Evolutionary conservation across 2,797 vertebrate species (phyloP), one percentile per base, ranked within the genome.

Genomic region (Clamator glandarius): DNA sequence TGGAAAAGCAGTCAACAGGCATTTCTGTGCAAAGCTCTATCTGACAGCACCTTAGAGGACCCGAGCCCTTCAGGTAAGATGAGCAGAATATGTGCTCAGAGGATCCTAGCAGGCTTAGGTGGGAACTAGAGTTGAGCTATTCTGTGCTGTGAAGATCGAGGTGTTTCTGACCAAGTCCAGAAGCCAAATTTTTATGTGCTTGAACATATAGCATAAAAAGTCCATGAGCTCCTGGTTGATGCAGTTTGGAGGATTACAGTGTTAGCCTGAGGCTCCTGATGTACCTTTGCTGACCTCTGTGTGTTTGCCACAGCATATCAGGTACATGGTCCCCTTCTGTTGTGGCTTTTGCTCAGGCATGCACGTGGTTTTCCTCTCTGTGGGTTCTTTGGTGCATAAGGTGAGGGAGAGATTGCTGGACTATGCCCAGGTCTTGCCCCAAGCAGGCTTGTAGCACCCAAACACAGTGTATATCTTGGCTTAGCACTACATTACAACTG

Each of bases 31-130:
- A 91, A 64, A 89, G 33, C 48, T 86, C 69, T 2, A 1, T 26
- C 55, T 70, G 25, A 55, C 48, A 95, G 90, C 62, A 93, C 69
- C 70, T 51, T 44, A 89, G 66, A 92, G 59, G 62, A 91, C 42
- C 15, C 1, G 2, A 7, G 35, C 67, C 26, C 68, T 89, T 72
- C 39, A 48, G 72, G 41, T 59, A 70, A 35, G 46, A 64, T 7
- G 10, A 6, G 35, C 44, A 77, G 72, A 74, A 51, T 15, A 72
- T 2, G 29, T 58, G 62, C 69, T 59, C 10, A 5, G 25, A 46
- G 9, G 46, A 55, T 31, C 41, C 51, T 64, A 50, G 31, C 24
- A 75, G 76, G 54, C 12, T 51, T 57, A 46, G 36, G 20, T 61
- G 82, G 44, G 41, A 89, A 28, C 58, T 3, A n/a, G 62, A 91